Conservation (phyloP, 2,888 invertebrate genomes). For the Cordilura impudica region DNA sequence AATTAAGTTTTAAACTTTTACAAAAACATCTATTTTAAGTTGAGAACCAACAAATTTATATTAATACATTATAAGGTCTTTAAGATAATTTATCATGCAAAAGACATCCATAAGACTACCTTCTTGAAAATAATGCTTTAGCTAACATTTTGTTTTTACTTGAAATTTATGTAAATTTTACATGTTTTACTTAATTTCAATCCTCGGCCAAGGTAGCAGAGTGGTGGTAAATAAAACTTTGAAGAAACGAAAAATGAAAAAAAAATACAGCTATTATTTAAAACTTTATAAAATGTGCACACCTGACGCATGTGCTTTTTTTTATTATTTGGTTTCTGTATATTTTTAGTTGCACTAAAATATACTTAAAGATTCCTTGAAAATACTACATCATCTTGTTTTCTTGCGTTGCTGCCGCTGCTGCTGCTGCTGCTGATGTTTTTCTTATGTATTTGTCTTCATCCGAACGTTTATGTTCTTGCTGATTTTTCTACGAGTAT, state of each 20-base stretch:
- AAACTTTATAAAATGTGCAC: conserved; percentile 61
- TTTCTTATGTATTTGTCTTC: conserved; percentile 3
- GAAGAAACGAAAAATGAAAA: neutral
- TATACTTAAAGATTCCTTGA: conserved; percentile 42
- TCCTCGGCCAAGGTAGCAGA: neutral
- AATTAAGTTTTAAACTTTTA: conserved; percentile 31
- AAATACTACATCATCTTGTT: conserved; percentile 47
- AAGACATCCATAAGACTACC: neutral
- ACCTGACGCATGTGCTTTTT: conserved; percentile 56
- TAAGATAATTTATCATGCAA: conserved; percentile 18
- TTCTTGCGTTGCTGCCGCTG: neutral
- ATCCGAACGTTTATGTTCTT: conserved; percentile 21
- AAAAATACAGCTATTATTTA: conserved; percentile 54
- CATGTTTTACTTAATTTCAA: conserved; percentile 65
- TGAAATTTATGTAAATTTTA: conserved; percentile 75
- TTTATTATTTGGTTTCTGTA: neutral
- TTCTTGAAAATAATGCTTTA: neutral
- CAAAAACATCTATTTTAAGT: conserved; percentile 27
- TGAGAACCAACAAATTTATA: neutral
- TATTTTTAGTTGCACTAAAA: conserved; percentile 44
- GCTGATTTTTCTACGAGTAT: conserved; percentile 36
- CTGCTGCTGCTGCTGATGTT: neutral
- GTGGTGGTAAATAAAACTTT: conserved; percentile 5
- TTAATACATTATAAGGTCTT: neutral
- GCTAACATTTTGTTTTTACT: conserved; percentile 72